Evolutionary conservation across 2,797 vertebrate genomes (phyloP).

Genomic region (Choloepus didactylus): DNA sequence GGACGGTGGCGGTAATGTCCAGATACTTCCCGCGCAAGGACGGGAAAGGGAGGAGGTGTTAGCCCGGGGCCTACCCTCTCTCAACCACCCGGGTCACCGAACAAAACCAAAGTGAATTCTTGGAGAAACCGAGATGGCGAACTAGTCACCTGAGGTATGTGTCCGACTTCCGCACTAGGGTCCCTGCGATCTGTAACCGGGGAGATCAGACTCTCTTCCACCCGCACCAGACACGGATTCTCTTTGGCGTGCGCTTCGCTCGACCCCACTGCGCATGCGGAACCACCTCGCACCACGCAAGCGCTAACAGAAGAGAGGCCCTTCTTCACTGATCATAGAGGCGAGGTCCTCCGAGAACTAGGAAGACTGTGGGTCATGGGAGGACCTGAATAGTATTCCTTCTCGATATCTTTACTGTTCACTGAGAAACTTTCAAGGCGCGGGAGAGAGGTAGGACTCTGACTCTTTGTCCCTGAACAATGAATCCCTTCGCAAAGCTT

Average conservation of each 20-base stretch:
- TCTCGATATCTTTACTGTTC: neutral
- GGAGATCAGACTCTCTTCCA: neutral
- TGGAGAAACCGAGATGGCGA: neutral
- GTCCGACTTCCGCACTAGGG: constrained; percentile 7
- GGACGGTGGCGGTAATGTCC: neutral
- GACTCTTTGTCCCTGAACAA: neutral
- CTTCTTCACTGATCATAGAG: constrained; percentile 65
- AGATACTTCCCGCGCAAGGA: constrained; percentile 74
- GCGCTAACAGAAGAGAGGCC: constrained; percentile 11
- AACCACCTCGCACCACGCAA: constrained; percentile 8
- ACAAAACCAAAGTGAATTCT: neutral
- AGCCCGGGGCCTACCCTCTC: constrained; percentile 58
- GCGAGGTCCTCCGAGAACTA: constrained; percentile 19
- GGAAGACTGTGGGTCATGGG: fast-evolving
- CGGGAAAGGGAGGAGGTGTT: neutral
- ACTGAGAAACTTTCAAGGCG: neutral
- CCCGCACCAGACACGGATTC: neutral
- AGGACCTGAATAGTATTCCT: neutral
- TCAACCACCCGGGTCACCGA: neutral
- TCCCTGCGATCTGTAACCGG: neutral
- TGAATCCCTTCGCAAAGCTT: neutral
- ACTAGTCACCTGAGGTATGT: constrained; percentile 73
- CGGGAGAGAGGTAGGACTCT: neutral
- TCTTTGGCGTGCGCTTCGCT: constrained; percentile 69
- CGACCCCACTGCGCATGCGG: constrained; percentile 45